phyloP scores from a whole-genome alignment of 2,888 invertebrate genomes.

The Cataglyphis cursor region DNA sequence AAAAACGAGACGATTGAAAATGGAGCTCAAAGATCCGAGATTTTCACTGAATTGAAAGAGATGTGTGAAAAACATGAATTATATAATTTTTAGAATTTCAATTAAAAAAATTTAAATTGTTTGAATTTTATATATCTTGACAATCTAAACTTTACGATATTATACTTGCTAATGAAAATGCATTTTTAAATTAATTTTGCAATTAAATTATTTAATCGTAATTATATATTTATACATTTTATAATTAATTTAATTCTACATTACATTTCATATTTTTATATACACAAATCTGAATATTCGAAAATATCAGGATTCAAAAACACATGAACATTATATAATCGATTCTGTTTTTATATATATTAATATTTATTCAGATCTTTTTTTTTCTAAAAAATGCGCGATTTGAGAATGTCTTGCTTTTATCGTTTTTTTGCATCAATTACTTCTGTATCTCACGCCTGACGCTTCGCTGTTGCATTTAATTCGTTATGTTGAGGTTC shows the following conservation, averaged over 20 bases:
- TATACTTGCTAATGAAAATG: background rate
- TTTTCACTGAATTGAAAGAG: background rate
- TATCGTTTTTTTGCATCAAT: constrained; percentile 3
- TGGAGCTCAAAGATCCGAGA: constrained; percentile 5
- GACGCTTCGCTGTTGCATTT: background rate
- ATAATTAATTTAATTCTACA: background rate
- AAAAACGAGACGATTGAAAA: constrained; percentile 7
- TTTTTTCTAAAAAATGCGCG: background rate
- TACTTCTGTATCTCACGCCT: background rate
- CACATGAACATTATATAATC: background rate
- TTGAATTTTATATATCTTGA: background rate
- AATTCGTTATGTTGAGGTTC: constrained; percentile 17
- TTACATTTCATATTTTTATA: background rate
- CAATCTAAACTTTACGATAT: background rate
- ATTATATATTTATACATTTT: background rate
- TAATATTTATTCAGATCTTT: background rate
- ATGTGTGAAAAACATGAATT: background rate
- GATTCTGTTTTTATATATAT: background rate
- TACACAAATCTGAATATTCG: background rate
- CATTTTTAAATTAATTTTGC: background rate
- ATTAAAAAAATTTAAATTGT: background rate
- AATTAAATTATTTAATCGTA: background rate
- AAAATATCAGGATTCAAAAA: background rate
- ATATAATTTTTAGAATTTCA: background rate
- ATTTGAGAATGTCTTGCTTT: background rate